Evolutionary conservation across 2,113 vertebrate genomes (phyloP).

Genomic region (Nesogale talazaci): DNA sequence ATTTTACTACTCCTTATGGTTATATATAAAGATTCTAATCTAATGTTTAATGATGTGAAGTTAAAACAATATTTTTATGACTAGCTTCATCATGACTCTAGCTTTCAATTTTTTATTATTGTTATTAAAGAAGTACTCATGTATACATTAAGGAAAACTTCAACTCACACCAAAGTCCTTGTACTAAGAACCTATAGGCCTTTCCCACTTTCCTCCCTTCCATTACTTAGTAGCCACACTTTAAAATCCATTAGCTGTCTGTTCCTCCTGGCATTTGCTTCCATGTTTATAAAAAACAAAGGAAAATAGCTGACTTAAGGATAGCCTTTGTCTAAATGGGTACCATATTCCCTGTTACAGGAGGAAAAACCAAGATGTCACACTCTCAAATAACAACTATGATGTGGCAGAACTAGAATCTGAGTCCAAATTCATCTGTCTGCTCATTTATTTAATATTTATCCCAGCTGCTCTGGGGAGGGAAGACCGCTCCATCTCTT

Average conservation of each 20-base stretch:
- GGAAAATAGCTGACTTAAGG: not conserved
- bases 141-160: not conserved
- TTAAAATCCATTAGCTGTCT: not conserved
- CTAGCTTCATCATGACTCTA: not conserved
- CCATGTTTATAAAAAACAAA: not conserved
- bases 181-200: not conserved
- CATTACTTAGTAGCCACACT: not conserved
- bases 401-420: not conserved
- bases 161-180: not conserved
- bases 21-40: not conserved
- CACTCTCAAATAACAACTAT: not conserved
- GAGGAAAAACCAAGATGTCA: not conserved
- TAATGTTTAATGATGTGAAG: not conserved
- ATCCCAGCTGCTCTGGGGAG: not conserved
- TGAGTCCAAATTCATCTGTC: not conserved
- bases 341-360: too few relatives aligned
- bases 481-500: not conserved
- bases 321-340: not conserved
- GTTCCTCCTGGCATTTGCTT: not conserved
- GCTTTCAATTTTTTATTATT: not conserved
- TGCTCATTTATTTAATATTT: not conserved
- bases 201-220: not conserved
- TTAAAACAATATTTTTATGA: not conserved
- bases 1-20: slow-evolving; percentile 13
- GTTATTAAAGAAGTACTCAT: not conserved